A percentile compares a stretch with the other conserved stretches of the same genome.
Conservation (phyloP, 2,797 vertebrate species). For the Xenopus petersii region DNA sequence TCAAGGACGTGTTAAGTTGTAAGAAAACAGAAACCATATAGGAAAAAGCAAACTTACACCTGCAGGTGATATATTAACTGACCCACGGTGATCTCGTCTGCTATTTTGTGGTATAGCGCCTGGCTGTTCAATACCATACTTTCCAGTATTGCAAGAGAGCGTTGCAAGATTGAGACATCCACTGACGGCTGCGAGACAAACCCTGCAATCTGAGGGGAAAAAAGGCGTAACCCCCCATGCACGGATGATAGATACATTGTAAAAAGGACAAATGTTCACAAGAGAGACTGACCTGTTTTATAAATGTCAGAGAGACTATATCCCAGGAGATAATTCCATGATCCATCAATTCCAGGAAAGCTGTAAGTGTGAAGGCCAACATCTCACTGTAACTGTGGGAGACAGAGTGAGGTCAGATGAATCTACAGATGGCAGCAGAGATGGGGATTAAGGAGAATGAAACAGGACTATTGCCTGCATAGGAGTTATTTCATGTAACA, state of each 20-base stretch:
- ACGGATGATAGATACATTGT: no score
- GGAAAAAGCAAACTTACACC: slow-evolving; percentile 80
- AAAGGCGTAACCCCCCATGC: neutral
- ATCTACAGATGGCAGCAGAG: neutral
- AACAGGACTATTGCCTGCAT: neutral
- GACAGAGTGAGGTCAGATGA: neutral
- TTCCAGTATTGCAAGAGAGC: slow-evolving; percentile 94
- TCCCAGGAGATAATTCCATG: slow-evolving; percentile 98
- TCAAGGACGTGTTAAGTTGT: no score
- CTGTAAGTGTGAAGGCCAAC: slow-evolving; percentile 97
- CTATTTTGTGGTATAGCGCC: slow-evolving; percentile 92
- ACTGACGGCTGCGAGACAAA: slow-evolving; percentile 95
- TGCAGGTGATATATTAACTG: slow-evolving; percentile 98
- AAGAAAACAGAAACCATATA: neutral
- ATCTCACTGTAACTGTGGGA: slow-evolving; percentile 90
- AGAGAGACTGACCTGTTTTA: slow-evolving; percentile 83
- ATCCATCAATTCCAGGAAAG: slow-evolving; percentile 98
- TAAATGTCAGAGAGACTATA: slow-evolving; percentile 92
- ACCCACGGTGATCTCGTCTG: slow-evolving; percentile 94
- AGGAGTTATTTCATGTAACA: no score
- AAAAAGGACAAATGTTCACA: neutral
- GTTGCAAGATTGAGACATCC: slow-evolving; percentile 94
- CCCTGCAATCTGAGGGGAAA: slow-evolving; percentile 78
- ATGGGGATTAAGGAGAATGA: neutral
- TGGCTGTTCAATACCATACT: slow-evolving; percentile 98